These are phyloP conservation scores for Trichomycterus rosablanca DNA, from an alignment of 2,113 vertebrate species.

Conservation along the genomic window DNA sequence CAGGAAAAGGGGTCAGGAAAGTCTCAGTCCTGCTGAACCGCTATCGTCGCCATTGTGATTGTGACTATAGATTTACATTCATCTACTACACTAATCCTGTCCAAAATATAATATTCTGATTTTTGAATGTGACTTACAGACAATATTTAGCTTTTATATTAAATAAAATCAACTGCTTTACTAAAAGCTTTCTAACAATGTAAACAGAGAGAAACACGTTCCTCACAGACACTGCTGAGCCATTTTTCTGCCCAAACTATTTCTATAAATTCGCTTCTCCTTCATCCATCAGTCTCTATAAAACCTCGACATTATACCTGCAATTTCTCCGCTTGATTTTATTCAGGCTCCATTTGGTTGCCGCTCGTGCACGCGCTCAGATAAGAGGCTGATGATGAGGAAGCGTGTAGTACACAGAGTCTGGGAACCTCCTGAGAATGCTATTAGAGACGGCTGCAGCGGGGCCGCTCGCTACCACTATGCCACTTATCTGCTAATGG, in stretches of 20 bases:
- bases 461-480: conserved; percentile 67
- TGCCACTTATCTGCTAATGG: conserved; percentile 74
- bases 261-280: conserved; percentile 58
- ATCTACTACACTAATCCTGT: no score
- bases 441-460: conserved; percentile 69
- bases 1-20: no score
- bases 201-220: conserved; percentile 35
- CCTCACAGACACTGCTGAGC: conserved; percentile 62
- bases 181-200: no score
- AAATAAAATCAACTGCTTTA: no score
- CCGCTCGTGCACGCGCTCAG: conserved; percentile 65
- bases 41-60: no score
- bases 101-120: no score
- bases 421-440: conserved; percentile 64
- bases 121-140: no score
- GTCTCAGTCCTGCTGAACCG: no score
- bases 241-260: conserved; percentile 66
- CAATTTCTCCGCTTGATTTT: conserved; percentile 73
- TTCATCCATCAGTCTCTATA: conserved; percentile 29
- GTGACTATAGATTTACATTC: no score
- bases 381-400: conserved; percentile 73
- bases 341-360: conserved; percentile 74
- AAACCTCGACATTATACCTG: conserved; percentile 64
- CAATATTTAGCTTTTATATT: no score
- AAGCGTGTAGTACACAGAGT: conserved; percentile 69